phyloP scores from a whole-genome alignment of 2,888 invertebrate genomes.

The Octodonta nipae region DNA sequence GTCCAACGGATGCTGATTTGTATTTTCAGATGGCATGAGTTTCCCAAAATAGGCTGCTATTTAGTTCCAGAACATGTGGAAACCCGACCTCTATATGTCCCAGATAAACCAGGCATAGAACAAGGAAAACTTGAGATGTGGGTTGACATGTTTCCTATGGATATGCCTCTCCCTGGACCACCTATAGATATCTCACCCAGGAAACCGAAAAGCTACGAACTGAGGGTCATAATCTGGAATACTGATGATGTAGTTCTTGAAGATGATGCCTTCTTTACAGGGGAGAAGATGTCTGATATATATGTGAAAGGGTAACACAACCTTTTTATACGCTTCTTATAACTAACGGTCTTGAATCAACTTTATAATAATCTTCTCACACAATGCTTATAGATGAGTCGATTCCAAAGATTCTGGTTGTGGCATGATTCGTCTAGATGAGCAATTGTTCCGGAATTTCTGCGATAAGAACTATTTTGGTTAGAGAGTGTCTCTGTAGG shows the following conservation, averaged over 20 bases:
- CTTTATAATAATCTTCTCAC: too few relatives aligned
- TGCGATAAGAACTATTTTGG: too few relatives aligned
- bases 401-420: too few relatives aligned
- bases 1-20: neutral
- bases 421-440: too few relatives aligned
- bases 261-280: slow-evolving; percentile 84
- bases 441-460: too few relatives aligned
- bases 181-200: slow-evolving; percentile 75
- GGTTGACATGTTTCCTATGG: slow-evolving; percentile 93
- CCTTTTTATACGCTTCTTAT: too few relatives aligned
- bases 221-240: slow-evolving; percentile 83
- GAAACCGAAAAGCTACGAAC: slow-evolving; percentile 74
- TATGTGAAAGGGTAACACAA: slow-evolving; percentile 87
- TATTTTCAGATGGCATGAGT: slow-evolving; percentile 50
- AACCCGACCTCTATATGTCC: slow-evolving; percentile 72
- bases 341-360: too few relatives aligned
- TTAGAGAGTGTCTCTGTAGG: too few relatives aligned
- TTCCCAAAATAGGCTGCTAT: slow-evolving; percentile 49
- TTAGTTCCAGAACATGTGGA: slow-evolving; percentile 86
- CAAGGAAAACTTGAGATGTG: slow-evolving; percentile 87
- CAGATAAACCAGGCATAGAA: slow-evolving; percentile 62
- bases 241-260: slow-evolving; percentile 86
- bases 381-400: too few relatives aligned
- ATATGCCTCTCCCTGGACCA: slow-evolving; percentile 73
- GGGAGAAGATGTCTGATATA: slow-evolving; percentile 91